Evolutionary conservation across 2,888 invertebrate species (phyloP), one percentile per base, ranked within the genome.

Genomic region (Netelia melanura): DNA sequence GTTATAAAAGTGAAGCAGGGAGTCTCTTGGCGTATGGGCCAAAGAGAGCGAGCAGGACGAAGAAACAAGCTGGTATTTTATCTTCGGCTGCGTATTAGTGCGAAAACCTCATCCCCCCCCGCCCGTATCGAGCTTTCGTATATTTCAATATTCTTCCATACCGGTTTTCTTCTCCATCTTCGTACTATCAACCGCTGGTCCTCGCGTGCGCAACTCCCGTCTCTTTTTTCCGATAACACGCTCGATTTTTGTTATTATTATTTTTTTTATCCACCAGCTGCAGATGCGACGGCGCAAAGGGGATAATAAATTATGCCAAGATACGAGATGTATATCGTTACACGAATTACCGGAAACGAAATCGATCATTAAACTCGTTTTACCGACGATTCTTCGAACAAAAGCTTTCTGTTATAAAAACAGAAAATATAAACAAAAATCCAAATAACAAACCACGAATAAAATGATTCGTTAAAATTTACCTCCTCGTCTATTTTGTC

Each of bases 1-100:
- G 88, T 89, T 89, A 88, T 88, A 88, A 89, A 88, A 89, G 87
- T 88, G 86, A 84, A 87, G 86, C 80, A 80, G 74, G 44, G 68
- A 52, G 43, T 70, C 43, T 64, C 71, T 65, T 38, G 38, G 61
- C 67, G 74, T 68, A 58, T 67, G 61, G 30, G 44, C 48, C 14
- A 48, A 67, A 82, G 65, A 56, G 62, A 77, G 67, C 58, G 84
- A 78, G 68, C 62, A 38, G 44, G 61, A 67, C 30, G 65, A 48
- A 72, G 25, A 21, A 71, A 54, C 38, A 71, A 68, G 77, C 67
- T 58, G 75, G 75, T 79, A 82, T 85, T 85, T 48, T 82, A 82
- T 85, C 79, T 76, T 85, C 54, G 70, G 62, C 52, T 71, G 58
- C 61, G 75, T 71, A 78, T 48, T 48, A 58, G 83, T 54, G 56